These are phyloP conservation scores for Willowsia nigromaculata DNA, from an alignment of 2,888 invertebrate genomes.

Conservation along the genomic window DNA sequence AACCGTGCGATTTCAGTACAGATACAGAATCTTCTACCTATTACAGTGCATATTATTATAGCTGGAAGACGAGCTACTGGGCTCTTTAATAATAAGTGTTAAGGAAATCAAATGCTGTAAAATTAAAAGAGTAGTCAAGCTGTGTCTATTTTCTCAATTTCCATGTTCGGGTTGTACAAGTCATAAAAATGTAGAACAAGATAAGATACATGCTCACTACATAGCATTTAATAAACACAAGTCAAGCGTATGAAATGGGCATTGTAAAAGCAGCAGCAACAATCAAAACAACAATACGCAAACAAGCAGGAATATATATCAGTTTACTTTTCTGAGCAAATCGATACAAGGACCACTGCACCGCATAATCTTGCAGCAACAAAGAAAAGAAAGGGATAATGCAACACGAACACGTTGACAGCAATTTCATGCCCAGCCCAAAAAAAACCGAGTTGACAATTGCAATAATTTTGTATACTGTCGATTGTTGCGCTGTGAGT, in stretches of 20 bases:
- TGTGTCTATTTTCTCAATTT: neutral
- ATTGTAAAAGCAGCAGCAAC: neutral
- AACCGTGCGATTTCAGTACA: neutral
- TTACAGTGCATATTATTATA: neutral
- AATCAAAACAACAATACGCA: neutral
- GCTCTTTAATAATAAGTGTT: neutral
- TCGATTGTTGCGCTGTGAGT: neutral
- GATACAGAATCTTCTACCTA: no score
- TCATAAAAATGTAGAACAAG: constrained; percentile 62
- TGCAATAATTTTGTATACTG: neutral
- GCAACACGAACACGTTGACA: constrained; percentile 36
- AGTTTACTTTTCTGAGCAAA: neutral
- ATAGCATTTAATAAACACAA: constrained; percentile 9
- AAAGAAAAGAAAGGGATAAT: neutral
- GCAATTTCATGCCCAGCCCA: constrained; percentile 36
- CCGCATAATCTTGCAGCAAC: neutral
- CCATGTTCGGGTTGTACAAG: constrained; percentile 63
- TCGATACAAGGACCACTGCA: neutral
- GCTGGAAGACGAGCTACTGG: neutral
- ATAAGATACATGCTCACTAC: constrained; percentile 17
- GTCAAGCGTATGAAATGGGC: neutral
- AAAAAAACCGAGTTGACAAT: constrained; percentile 3
- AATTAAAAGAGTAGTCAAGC: neutral
- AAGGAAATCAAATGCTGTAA: neutral
- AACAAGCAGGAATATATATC: neutral